Percentiles rank a stretch among this genome's conserved stretches.
phyloP scores from a whole-genome alignment of 2,888 invertebrate species.

The Eupithecia inturbata region DNA sequence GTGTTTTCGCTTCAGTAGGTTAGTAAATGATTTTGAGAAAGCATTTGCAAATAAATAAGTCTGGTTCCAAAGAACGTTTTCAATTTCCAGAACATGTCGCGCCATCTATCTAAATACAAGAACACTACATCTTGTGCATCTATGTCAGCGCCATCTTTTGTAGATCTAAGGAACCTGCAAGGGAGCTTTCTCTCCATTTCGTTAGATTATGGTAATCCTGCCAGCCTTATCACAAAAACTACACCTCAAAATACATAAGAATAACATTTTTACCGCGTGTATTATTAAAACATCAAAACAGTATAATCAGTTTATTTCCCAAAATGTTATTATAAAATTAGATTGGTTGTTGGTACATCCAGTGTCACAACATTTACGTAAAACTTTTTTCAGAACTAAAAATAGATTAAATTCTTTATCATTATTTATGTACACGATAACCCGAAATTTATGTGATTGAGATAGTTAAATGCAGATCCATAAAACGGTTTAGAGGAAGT shows the following conservation, averaged over 20 bases:
- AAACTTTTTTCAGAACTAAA: slow-evolving; percentile 1
- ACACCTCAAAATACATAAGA: neutral
- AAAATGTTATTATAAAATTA: neutral
- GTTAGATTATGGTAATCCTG: too few species aligned
- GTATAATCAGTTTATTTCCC: neutral
- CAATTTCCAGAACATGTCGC: slow-evolving; percentile 19
- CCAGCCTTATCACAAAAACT: neutral
- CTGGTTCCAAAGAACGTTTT: neutral
- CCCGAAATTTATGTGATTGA: slow-evolving; percentile 16
- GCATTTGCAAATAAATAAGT: neutral
- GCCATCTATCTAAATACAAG: slow-evolving; percentile 28
- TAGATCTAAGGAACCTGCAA: neutral
- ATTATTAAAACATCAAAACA: neutral
- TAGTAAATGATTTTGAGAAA: neutral
- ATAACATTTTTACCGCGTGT: too few species aligned
- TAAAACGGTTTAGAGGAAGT: slow-evolving; percentile 11
- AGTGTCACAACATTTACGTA: slow-evolving; percentile 34
- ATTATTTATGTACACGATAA: slow-evolving; percentile 21
- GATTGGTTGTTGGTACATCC: slow-evolving; percentile 30
- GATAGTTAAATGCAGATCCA: slow-evolving; percentile 18
- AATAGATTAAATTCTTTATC: neutral
- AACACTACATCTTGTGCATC: slow-evolving; percentile 12
- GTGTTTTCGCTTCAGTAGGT: neutral
- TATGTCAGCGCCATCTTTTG: neutral
- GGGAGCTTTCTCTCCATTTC: neutral